Conservation (phyloP, 2,888 invertebrate species). For the Heteromurus nitidus region DNA sequence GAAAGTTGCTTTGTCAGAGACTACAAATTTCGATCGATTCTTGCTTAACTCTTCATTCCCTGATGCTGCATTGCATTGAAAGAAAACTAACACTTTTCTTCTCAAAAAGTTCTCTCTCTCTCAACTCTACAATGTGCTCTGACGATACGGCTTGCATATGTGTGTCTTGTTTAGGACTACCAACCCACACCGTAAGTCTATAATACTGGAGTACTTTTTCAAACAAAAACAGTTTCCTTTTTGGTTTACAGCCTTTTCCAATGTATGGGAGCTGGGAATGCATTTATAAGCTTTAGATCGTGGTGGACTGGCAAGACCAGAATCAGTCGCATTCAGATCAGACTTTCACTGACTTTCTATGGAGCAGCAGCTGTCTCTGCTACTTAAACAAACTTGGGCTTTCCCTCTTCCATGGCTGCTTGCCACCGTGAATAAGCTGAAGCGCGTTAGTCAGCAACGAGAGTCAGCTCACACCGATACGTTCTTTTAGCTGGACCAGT, state of each 20-base stretch:
- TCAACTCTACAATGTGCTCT: too few relatives aligned
- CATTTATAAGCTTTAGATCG: neutral
- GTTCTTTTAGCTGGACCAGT: slow-evolving; percentile 14
- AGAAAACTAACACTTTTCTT: slow-evolving; percentile 52
- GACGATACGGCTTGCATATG: neutral
- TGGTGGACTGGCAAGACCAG: neutral
- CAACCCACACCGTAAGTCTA: neutral
- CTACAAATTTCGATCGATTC: slow-evolving; percentile 58
- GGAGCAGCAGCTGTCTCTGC: slow-evolving; percentile 48
- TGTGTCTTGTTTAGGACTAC: neutral
- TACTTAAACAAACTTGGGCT: slow-evolving; percentile 46
- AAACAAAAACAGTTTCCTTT: slow-evolving; percentile 21
- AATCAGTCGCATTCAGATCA: neutral
- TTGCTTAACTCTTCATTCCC: slow-evolving; percentile 47
- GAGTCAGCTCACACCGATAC: neutral
- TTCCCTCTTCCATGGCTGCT: slow-evolving; percentile 27
- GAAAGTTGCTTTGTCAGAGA: slow-evolving; percentile 42
- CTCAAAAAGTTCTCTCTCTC: too few relatives aligned
- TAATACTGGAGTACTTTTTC: slow-evolving; percentile 38
- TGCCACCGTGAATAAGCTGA: slow-evolving; percentile 26
- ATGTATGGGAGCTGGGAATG: neutral
- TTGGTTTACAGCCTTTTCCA: slow-evolving; percentile 26
- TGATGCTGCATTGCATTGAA: slow-evolving; percentile 49
- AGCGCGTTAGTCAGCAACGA: slow-evolving; percentile 21
- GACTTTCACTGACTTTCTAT: neutral